Evolutionary conservation across 1,140 invertebrate genomes (phyloP), one percentile per base, ranked within the genome.

Genomic region (Laupala kohalensis): DNA sequence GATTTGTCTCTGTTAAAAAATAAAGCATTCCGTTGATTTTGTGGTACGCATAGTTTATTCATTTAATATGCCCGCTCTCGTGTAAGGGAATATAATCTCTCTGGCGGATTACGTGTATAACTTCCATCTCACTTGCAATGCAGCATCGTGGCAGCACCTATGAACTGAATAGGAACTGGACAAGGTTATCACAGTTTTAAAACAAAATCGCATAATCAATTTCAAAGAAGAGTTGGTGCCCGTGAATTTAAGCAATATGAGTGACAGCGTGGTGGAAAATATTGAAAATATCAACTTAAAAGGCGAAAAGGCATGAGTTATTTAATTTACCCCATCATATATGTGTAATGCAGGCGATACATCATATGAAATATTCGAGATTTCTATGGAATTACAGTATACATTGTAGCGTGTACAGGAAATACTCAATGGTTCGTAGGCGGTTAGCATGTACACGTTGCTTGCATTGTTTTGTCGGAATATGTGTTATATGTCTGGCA

Each of bases 251-350:
- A 15, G 64, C 0, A 63, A 15, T n/a, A 86, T 86, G 84, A 81
- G 80, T 76, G 84, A 83, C 77, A 79, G 80, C 76, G 83, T 82
- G 77, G 81, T 80, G 70, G 82, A 83, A 70, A 77, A 76, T 75
- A 76, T 86, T 75, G 78, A 87, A 80, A 86, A 86, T 73, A 77
- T 87, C 74, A 82, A 84, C 78, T 80, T 87, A 70, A 83, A 84
- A 76, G 78, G 79, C 29, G 85, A 88, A 84, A 88, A 88, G 87
- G 87, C 87, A 89, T 82, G 87, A 84, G 80, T 30, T 24, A 30
- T 67, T 67, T 68, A 27, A 62, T 62, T 25, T 67, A 71, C 27
- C 37, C 24, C 26, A 15, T 67, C 23, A 28, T 29, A 30, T 64
- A 67, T 37, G 13, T 37, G 64, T 53, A 71, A 71, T 71, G 71